These are phyloP conservation scores for Holothuria leucospilota DNA, from an alignment of 53 echinoderm and acorn worm genomes.

Conservation along the genomic window DNA sequence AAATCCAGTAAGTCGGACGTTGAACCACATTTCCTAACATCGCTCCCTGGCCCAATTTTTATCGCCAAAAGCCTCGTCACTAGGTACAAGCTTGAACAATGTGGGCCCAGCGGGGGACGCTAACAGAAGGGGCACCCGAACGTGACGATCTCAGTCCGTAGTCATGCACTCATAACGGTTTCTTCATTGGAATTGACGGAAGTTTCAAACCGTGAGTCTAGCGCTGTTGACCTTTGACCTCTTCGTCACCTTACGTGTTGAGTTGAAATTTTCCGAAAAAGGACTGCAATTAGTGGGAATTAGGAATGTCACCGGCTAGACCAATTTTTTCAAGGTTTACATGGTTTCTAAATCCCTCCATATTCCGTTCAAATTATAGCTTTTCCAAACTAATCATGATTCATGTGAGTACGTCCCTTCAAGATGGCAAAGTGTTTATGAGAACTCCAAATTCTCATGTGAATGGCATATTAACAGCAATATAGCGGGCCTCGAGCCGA, in stretches of 20 bases:
- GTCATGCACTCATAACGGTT: not conserved
- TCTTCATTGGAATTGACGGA: conserved; percentile 26
- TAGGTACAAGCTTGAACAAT: conserved; percentile 4
- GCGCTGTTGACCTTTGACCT: conserved; percentile 1
- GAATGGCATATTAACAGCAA: too few species aligned
- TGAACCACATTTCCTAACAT: not conserved
- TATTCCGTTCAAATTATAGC: too few species aligned
- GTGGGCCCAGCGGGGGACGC: conserved; percentile 16
- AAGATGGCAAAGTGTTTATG: too few species aligned
- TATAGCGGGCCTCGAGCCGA: too few species aligned
- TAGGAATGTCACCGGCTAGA: conserved; percentile 28
- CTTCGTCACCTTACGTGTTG: conserved; percentile 18
- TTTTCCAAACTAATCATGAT: too few species aligned
- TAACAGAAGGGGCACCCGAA: not conserved
- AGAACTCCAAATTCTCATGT: too few species aligned
- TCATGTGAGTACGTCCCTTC: too few species aligned
- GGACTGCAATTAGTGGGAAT: not conserved
- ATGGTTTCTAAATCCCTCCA: too few species aligned
- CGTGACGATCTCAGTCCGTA: not conserved
- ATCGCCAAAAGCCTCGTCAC: not conserved
- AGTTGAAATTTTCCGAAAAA: not conserved
- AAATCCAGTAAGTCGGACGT: not conserved
- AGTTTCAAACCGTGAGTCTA: conserved; percentile 12
- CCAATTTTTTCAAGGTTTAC: not conserved
- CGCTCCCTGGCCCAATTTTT: not conserved